Base-by-base conservation (phyloP, 2,888 invertebrate genomes). In the Pegoplata infirma region DNA sequence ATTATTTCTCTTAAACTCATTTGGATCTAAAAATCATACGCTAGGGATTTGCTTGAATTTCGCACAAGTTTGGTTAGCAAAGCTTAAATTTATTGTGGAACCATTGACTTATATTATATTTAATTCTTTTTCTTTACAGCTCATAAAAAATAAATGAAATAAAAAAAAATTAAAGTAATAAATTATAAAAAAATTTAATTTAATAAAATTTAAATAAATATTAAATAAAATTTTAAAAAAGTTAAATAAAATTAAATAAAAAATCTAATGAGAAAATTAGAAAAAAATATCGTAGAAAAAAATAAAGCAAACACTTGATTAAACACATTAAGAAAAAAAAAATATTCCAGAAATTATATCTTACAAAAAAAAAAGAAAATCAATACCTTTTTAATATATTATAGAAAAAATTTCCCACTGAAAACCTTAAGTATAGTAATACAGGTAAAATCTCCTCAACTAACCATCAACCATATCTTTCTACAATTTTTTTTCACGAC, bases 271-370 rank as follows among this genome's bases (percentile, higher is more conserved):
- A n/a, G n/a, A n/a, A n/a, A n/a, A n/a, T n/a, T n/a, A n/a, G n/a
- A n/a, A n/a, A n/a, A n/a, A 28, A 28, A 28, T 28, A 28, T 28
- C 28, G 10, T 32, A 32, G 10, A 32, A 32, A 32, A 40, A 66
- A 36, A 10, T 1, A 64, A 76, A 73, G 72, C 76, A 80, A 76
- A 76, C 72, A 80, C 80, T 80, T 80, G 76, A 64, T 71, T 51
- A 16, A 44, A 28, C 14, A 23, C 36, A 3, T n/a, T 25, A 25
- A 3, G 25, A 25, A 32, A 46, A 46, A 44, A 7, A n/a, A 53
- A 49, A 36, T 46, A 47, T 21, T 28, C 44, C 44, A n/a, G 47
- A 40, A 44, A 17, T 5, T 32, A 55, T 10, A 32, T 14, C 0
- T 25, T n/a, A n/a, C n/a, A n/a, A n/a, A n/a, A n/a, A n/a, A 25